Percentiles rank a stretch among this genome's conserved stretches.
These are phyloP conservation scores for Abramis brama DNA, from an alignment of 2,113 vertebrate species.

Conservation along the genomic window DNA sequence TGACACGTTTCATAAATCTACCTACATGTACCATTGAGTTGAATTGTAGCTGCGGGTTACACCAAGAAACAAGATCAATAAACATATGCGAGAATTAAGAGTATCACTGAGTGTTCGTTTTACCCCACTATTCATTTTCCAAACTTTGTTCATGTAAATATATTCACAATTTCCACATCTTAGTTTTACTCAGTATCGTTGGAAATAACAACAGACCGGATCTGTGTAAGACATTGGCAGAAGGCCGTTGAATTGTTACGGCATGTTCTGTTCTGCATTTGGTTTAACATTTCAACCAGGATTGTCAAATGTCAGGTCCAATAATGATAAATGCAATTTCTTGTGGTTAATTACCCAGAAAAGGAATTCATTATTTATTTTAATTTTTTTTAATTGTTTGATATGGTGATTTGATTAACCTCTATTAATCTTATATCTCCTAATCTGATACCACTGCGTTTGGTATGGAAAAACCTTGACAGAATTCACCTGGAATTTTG, in stretches of 20 bases:
- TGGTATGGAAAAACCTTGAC: background rate
- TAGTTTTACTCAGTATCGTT: background rate
- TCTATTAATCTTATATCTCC: background rate
- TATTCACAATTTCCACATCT: slow-evolving; percentile 6
- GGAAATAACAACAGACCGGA: background rate
- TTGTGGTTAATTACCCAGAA: background rate
- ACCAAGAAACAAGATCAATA: slow-evolving; percentile 30
- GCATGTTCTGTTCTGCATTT: slow-evolving; percentile 27
- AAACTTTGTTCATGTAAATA: background rate
- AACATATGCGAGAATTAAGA: slow-evolving; percentile 2
- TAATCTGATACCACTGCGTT: background rate
- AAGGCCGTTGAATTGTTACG: background rate
- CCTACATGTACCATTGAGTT: background rate
- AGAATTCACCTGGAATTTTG: background rate
- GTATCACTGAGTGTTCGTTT: slow-evolving; percentile 6
- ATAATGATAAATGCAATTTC: background rate
- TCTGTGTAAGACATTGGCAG: background rate
- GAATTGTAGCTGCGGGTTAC: slow-evolving; percentile 6
- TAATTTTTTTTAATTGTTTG: background rate
- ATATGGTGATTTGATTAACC: background rate
- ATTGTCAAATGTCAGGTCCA: background rate
- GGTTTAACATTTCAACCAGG: background rate
- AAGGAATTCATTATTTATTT: too few relatives aligned
- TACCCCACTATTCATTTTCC: background rate
- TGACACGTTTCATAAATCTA: slow-evolving; percentile 33